phyloP scores from a whole-genome alignment of 2,888 invertebrate genomes.

The Podabrus alpinus region DNA sequence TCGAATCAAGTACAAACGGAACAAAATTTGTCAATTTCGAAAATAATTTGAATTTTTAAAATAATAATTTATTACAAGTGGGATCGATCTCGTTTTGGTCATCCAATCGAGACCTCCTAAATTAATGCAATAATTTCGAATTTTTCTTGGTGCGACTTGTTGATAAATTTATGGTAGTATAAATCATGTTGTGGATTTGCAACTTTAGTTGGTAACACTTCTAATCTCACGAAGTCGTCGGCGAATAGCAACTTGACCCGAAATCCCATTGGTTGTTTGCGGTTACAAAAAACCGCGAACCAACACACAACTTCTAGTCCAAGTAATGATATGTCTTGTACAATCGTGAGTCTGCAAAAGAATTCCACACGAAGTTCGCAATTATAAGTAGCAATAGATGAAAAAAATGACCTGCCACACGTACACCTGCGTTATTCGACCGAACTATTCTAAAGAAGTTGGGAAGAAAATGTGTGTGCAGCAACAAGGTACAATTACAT shows the following conservation, averaged over 20 bases:
- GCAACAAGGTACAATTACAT: too few relatives aligned
- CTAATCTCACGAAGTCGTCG: constrained; percentile 41
- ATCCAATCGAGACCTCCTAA: neutral
- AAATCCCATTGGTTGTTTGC: constrained; percentile 54
- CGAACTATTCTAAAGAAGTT: neutral
- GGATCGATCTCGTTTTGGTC: neutral
- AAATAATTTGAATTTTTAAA: too few relatives aligned
- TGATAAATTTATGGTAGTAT: constrained; percentile 62
- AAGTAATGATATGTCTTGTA: constrained; percentile 63
- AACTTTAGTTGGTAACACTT: constrained; percentile 32
- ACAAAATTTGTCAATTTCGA: constrained; percentile 37
- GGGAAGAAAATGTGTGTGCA: too few relatives aligned
- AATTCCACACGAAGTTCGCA: constrained; percentile 8
- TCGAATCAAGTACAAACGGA: constrained; percentile 42
- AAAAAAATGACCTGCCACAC: neutral
- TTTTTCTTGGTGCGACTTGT: constrained; percentile 27
- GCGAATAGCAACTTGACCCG: constrained; percentile 49
- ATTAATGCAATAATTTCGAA: neutral
- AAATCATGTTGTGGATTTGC: constrained; percentile 61
- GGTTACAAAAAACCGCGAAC: constrained; percentile 54
- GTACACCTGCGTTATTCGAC: neutral
- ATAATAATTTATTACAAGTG: neutral
- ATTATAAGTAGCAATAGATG: neutral
- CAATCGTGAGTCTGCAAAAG: constrained; percentile 52
- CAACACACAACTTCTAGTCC: constrained; percentile 45